phyloP scores from a whole-genome alignment of 2,888 invertebrate genomes.

The Pyrgus malvae region DNA sequence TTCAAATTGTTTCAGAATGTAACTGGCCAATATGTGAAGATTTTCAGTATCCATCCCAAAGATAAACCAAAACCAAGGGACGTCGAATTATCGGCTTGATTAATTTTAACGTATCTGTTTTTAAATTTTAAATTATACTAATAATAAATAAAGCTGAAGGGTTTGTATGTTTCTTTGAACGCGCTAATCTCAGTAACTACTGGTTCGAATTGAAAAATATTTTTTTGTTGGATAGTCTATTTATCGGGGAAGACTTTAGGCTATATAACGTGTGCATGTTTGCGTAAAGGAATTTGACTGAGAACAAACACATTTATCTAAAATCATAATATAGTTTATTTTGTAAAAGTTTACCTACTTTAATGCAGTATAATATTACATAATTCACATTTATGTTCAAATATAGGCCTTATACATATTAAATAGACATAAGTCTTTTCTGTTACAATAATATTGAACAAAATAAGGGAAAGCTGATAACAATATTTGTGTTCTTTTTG shows the following conservation, averaged over 20 bases:
- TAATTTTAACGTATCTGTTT: neutral
- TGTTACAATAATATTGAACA: neutral
- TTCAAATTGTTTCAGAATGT: slow-evolving; percentile 55
- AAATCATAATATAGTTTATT: slow-evolving; percentile 1
- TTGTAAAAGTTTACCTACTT: slow-evolving; percentile 15
- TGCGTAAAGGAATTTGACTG: neutral
- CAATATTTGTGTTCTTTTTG: neutral
- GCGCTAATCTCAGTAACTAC: too few relatives aligned
- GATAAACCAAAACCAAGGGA: slow-evolving; percentile 30
- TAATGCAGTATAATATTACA: neutral
- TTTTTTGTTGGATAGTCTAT: too few relatives aligned
- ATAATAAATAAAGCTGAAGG: too few relatives aligned
- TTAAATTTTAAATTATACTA: too few relatives aligned
- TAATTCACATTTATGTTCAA: slow-evolving; percentile 11
- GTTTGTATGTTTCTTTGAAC: too few relatives aligned
- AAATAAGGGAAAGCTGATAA: neutral
- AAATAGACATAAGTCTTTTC: slow-evolving; percentile 1
- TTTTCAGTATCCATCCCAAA: slow-evolving; percentile 50
- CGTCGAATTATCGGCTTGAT: slow-evolving; percentile 5
- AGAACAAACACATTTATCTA: neutral
- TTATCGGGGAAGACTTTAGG: too few relatives aligned
- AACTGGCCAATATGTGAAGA: slow-evolving; percentile 62
- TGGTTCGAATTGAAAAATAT: too few relatives aligned
- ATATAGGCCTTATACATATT: slow-evolving; percentile 7
- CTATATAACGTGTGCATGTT: neutral